Percentiles rank a stretch among this genome's conserved stretches.
Evolutionary conservation across 2,113 vertebrate species (phyloP).

Genomic region (Pithys albifrons): DNA sequence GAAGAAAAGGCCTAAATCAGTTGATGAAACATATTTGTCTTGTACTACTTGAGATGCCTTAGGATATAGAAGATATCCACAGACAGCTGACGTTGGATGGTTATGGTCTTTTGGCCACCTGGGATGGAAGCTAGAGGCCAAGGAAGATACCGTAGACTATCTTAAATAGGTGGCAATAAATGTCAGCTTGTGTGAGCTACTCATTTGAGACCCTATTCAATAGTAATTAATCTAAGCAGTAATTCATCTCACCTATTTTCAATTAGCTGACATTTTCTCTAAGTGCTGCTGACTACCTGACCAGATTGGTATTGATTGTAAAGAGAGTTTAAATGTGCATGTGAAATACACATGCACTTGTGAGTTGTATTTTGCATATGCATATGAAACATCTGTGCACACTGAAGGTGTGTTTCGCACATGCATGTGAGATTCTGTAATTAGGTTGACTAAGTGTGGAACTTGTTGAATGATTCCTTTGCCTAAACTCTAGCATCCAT

Average conservation of each 20-base stretch:
- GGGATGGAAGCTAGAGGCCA: not conserved
- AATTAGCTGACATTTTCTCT: not conserved
- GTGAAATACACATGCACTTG: not conserved
- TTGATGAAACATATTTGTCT: not conserved
- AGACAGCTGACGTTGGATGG: not conserved
- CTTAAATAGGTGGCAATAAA: not conserved
- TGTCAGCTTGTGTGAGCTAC: not conserved
- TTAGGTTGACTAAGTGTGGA: not conserved
- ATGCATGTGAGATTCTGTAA: not conserved
- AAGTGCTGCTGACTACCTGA: not conserved
- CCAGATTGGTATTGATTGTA: not conserved
- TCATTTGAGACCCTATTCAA: not conserved
- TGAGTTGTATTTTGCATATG: not conserved
- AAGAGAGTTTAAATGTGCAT: not conserved
- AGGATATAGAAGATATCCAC: not conserved
- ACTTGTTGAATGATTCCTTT: not conserved
- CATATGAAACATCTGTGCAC: not conserved
- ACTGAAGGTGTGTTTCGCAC: not conserved
- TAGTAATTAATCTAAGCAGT: not conserved
- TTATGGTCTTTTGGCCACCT: not conserved
- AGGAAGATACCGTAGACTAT: not conserved
- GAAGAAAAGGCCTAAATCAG: not conserved
- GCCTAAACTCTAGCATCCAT: not conserved
- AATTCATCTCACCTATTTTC: not conserved
- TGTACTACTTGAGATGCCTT: not conserved